Percentiles rank a stretch among this genome's conserved stretches.
These are phyloP conservation scores for Spermophilus dauricus DNA, from an alignment of 2,113 vertebrate genomes.

Conservation along the genomic window DNA sequence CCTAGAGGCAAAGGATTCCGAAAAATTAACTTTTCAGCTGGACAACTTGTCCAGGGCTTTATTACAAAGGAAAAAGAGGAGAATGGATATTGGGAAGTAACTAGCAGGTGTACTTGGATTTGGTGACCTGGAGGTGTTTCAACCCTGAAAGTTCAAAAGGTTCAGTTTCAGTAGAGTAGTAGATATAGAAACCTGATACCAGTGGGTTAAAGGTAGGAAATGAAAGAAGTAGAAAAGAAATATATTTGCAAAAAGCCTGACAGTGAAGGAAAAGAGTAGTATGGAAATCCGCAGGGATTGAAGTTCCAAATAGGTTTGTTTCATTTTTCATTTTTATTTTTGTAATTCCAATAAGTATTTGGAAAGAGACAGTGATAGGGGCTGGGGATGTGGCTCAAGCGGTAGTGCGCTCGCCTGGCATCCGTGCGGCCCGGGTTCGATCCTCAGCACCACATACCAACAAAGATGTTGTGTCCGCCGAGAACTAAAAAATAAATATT, in stretches of 20 bases:
- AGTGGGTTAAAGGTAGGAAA: not conserved
- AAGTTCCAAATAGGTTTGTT: not conserved
- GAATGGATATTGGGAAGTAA: not conserved
- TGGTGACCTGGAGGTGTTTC: not conserved
- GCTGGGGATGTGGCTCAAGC: no score
- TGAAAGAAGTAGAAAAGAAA: not conserved
- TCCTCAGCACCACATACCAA: no score
- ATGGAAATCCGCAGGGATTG: not conserved
- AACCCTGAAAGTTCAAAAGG: conserved; percentile 17
- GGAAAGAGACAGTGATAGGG: not conserved
- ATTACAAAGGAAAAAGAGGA: not conserved
- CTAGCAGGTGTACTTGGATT: not conserved
- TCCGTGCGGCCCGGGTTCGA: no score
- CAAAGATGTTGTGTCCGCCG: no score
- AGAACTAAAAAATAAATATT: no score
- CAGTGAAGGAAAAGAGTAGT: not conserved
- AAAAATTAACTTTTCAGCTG: not conserved
- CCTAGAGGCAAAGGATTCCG: not conserved
- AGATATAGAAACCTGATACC: not conserved
- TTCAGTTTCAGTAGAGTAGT: not conserved
- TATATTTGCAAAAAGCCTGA: not conserved
- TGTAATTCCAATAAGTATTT: not conserved
- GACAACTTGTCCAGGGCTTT: not conserved
- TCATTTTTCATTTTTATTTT: not conserved
- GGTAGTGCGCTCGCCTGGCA: no score